These are phyloP conservation scores for Bombyx mori DNA, from an alignment of 1,140 invertebrate genomes.

Conservation along the genomic window ASM3026992v2 NC_085122.1:13214501-13215000, in stretches of 20 bases:
- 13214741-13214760: constrained; percentile 66
- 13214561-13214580: constrained; percentile 19
- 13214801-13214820: constrained; percentile 44
- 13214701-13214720: constrained; percentile 36
- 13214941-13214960: no score
- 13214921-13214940: no score
- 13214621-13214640: constrained; percentile 55
- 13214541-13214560: constrained; percentile 24
- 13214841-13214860: constrained; percentile 54
- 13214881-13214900: constrained; percentile 1
- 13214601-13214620: constrained; percentile 67
- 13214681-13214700: constrained; percentile 22
- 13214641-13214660: background rate
- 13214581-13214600: constrained; percentile 45
- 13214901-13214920: no score
- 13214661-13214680: constrained; percentile 8
- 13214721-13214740: constrained; percentile 55
- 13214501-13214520: constrained; percentile 55
- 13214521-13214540: constrained; percentile 7
- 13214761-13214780: constrained; percentile 63
- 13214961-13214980: no score
- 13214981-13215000: no score
- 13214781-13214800: constrained; percentile 68
- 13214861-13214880: constrained; percentile 27
- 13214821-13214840: constrained; percentile 61